Percentiles rank a stretch among this genome's conserved stretches.
Conservation (phyloP, 2,113 vertebrate species). For the Picathartes gymnocephalus region DNA sequence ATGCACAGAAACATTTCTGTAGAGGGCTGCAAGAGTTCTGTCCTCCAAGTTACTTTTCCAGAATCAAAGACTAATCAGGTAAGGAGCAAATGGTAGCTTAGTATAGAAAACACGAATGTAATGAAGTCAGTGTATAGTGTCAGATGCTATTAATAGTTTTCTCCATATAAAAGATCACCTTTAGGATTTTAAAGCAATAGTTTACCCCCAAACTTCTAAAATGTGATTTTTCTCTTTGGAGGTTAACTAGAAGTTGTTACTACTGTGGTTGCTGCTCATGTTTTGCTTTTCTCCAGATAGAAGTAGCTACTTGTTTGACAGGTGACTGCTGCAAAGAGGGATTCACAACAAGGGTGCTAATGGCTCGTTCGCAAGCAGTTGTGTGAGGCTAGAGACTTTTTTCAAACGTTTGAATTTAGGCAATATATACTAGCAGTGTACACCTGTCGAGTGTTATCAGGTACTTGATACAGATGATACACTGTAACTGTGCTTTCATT, state of each 20-base stretch:
- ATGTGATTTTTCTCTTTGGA: background rate
- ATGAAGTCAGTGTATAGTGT: background rate
- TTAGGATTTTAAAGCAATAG: background rate
- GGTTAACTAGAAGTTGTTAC: background rate
- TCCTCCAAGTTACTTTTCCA: background rate
- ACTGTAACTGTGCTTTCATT: background rate
- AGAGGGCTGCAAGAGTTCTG: background rate
- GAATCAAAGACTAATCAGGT: background rate
- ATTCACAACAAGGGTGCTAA: background rate
- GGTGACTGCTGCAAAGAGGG: background rate
- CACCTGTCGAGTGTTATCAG: fast-evolving
- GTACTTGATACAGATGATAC: background rate
- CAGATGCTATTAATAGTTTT: background rate
- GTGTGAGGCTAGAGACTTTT: background rate
- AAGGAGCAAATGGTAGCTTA: background rate
- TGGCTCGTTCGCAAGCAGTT: background rate
- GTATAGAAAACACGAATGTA: background rate
- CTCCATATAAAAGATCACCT: background rate
- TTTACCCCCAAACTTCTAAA: background rate
- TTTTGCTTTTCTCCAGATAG: background rate
- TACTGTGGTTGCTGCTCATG: background rate
- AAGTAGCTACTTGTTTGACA: background rate
- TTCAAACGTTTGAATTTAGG: background rate
- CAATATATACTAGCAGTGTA: background rate
- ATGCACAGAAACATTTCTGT: background rate